These are phyloP conservation scores for Monopterus albus DNA, from an alignment of 2,113 vertebrate genomes.

Conservation along the genomic window DNA sequence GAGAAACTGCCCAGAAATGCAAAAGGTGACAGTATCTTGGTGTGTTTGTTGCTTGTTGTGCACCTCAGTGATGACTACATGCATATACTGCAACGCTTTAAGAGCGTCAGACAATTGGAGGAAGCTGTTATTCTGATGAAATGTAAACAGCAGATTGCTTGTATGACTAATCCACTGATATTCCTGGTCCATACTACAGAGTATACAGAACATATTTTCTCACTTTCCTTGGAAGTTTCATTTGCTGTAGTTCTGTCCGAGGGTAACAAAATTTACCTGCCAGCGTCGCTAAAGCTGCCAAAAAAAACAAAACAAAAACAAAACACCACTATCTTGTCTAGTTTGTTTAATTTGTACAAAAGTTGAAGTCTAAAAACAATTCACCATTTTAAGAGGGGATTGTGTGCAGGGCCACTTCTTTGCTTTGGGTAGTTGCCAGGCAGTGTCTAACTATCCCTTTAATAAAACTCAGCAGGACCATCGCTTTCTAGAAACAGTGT, in stretches of 20 bases:
- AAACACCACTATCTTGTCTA: too few relatives aligned
- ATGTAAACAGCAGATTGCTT: too few relatives aligned
- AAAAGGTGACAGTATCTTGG: conserved; percentile 50
- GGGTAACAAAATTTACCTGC: too few relatives aligned
- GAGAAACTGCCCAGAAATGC: conserved; percentile 41
- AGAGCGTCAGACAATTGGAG: background rate
- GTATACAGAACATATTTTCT: background rate
- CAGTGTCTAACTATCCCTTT: background rate
- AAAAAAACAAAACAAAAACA: too few relatives aligned
- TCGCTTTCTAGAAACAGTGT: background rate
- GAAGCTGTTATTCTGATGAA: background rate
- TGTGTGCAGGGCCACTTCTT: too few relatives aligned
- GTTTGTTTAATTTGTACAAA: too few relatives aligned
- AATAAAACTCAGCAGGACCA: background rate
- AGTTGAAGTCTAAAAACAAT: too few relatives aligned
- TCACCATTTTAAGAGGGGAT: too few relatives aligned
- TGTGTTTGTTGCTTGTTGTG: conserved; percentile 25
- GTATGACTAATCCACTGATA: too few relatives aligned
- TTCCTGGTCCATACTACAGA: background rate
- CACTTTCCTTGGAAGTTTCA: background rate
- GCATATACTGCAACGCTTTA: too few relatives aligned
- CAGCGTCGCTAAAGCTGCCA: too few relatives aligned
- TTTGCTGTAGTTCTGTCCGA: background rate
- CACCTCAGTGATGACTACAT: background rate
- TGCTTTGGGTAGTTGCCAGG: background rate